Base-by-base conservation (phyloP, 2,113 vertebrate genomes). In the Urocitellus parryii region DNA sequence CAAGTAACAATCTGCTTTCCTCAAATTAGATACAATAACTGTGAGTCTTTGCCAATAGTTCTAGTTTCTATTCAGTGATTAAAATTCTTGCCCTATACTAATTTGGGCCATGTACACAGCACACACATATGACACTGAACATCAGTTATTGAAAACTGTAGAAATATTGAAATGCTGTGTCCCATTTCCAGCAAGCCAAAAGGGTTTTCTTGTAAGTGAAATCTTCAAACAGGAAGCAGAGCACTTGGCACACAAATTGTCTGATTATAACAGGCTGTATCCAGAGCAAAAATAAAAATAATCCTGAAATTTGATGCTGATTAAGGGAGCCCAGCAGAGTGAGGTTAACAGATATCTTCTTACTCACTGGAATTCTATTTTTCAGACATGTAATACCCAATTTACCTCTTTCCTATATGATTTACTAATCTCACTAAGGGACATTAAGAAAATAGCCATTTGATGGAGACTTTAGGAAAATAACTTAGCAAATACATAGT, bases 1-100 rank as follows among this genome's bases (percentile, higher is more conserved):
- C 39, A 87, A 91, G n/a, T 76, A n/a, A 85, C 86, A 96, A 78
- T 82, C n/a, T 37, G 5, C 63, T 92, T 97, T 70, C 42, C 48
- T 70, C 39, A 94, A 96, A 81, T 91, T 79, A 81, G 45, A 68
- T 45, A 58, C 53, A 67, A 37, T 73, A 80, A 61, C n/a, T 63
- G 17, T 56, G 37, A 74, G 22, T 61, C 32, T 61, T 12, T 77
- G 17, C 34, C 37, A 89, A 20, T 72, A 56, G 24, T 56, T 58
- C 16, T 13, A 79, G 32, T 22, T 89, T 88, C 65, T 20, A 42
- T 53, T 34, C 2, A 58, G 51, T 70, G 92, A 65, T 87, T 82
- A 11, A 5, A 67, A 5, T 34, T 91, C 12, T 77, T 93, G 17
- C 34, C 67, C 11, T 72, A 37, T 29, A 56, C 5, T 73, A 68